These are phyloP conservation scores for Hermaeophaga mercurialis DNA, from an alignment of 2,888 invertebrate species.

Conservation along the genomic window DNA sequence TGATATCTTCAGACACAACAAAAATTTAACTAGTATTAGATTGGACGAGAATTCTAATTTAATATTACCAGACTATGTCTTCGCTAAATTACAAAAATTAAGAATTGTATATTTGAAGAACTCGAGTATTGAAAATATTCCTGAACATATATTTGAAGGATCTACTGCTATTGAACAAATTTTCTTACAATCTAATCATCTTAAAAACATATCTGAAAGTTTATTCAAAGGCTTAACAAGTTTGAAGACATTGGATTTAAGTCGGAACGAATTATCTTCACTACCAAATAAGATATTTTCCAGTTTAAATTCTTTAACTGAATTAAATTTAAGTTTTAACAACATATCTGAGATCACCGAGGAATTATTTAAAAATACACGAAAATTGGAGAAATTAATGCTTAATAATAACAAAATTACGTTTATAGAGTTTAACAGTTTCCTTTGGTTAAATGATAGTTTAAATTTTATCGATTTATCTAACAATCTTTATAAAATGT, in stretches of 20 bases:
- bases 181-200: slow-evolving; percentile 65
- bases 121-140: slow-evolving; percentile 61
- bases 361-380: slow-evolving; percentile 25
- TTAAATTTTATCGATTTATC: slow-evolving; percentile 39
- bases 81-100: slow-evolving; percentile 61
- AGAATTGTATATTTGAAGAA: slow-evolving; percentile 37
- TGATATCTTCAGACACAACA: slow-evolving; percentile 66
- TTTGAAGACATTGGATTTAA: slow-evolving; percentile 71
- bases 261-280: slow-evolving; percentile 67
- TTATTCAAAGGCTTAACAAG: slow-evolving; percentile 68
- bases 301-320: slow-evolving; percentile 45
- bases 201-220: slow-evolving; percentile 58
- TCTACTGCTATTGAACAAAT: slow-evolving; percentile 65
- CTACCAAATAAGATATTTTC: slow-evolving; percentile 67
- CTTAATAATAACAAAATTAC: slow-evolving; percentile 69
- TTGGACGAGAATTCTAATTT: slow-evolving; percentile 53
- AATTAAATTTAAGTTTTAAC: slow-evolving; percentile 33
- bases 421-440: slow-evolving; percentile 59
- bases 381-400: slow-evolving; percentile 25
- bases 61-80: slow-evolving; percentile 47
- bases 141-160: slow-evolving; percentile 67
- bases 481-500: slow-evolving; percentile 39
- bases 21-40: slow-evolving; percentile 62
- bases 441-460: slow-evolving; percentile 44
- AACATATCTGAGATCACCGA: slow-evolving; percentile 27